Evolutionary conservation across 2,888 invertebrate genomes (phyloP), one percentile per base, ranked within the genome.

Genomic region (Sialis lutaria): DNA sequence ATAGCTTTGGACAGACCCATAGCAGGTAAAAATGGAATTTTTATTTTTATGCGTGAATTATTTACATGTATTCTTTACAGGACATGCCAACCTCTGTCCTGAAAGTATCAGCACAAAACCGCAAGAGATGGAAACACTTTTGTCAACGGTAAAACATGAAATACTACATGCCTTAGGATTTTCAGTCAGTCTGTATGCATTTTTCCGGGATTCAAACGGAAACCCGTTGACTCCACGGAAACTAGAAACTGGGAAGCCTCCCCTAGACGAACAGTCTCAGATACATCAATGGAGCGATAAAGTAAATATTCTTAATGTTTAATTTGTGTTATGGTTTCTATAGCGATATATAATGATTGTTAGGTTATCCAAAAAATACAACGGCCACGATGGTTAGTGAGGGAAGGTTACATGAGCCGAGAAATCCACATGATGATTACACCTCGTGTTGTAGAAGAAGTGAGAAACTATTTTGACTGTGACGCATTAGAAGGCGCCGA

Each of bases 121-220:
- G 42, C 84, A 93, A 55, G 95, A 97, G 61, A 69, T 93, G 54
- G 90, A 88, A 54, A 91, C 88, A 1, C 72, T 93, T 3, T 69
- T 95, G 55, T 93, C 96, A 1, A 97, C 96, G 0, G 93, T 98
- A 9, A 97, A 97, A 61, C 98, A 98, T 64, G 98, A 98, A 66
- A 96, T 98, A 63, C 70, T 97, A 0, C 98, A 98, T 66, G 97
- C 98, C 0, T 68, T 98, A 44, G 97, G 96, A 0, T 97, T 98
- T 68, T 96, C 96, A 9, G 88, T 95, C 2, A 93, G 93, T 39
- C 70, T 98, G 33, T 98, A 89, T 65, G 97, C 96, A 0, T 98
- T 97, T 66, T 95, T 85, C 64, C 77, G 97, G 44, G 95, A 97
- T 60, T 77, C 81, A 44, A 67, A 81, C n/a, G 96, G 96, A 0